phyloP scores from a whole-genome alignment of 2,888 invertebrate species.

The Hybos culiciformis region DNA sequence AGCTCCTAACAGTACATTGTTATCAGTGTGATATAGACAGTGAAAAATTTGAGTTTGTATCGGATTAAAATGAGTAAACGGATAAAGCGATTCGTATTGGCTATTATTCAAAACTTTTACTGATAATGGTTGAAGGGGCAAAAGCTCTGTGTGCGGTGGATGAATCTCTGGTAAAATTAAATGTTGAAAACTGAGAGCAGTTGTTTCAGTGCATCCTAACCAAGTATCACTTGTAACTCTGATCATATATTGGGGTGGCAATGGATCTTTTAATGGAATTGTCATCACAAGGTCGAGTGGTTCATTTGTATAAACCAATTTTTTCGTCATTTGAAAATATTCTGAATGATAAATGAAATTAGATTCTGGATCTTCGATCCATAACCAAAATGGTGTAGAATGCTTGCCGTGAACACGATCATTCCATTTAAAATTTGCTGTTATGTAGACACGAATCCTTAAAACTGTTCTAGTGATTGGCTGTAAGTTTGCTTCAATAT shows the following conservation, averaged over 20 bases:
- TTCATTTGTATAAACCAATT: slow-evolving; percentile 54
- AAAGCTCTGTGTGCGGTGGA: slow-evolving; percentile 83
- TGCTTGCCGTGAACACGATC: slow-evolving; percentile 78
- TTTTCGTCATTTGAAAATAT: slow-evolving; percentile 47
- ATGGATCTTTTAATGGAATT: slow-evolving; percentile 81
- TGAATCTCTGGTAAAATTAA: slow-evolving; percentile 82
- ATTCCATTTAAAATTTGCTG: slow-evolving; percentile 72
- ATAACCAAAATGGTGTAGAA: slow-evolving; percentile 88
- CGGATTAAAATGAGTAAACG: slow-evolving; percentile 92
- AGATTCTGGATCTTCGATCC: slow-evolving; percentile 92
- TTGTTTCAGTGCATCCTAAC: slow-evolving; percentile 44
- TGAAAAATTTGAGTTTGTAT: slow-evolving; percentile 98
- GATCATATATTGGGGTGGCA: slow-evolving; percentile 86
- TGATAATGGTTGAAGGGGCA: slow-evolving; percentile 83
- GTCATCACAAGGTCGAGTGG: slow-evolving; percentile 83
- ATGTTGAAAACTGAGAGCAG: slow-evolving; percentile 64
- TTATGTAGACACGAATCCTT: slow-evolving; percentile 65
- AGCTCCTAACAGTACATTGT: slow-evolving; percentile 86
- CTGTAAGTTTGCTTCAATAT: slow-evolving; percentile 72
- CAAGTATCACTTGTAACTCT: slow-evolving; percentile 71
- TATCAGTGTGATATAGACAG: slow-evolving; percentile 86
- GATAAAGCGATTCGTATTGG: slow-evolving; percentile 67
- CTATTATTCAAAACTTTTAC: slow-evolving; percentile 66
- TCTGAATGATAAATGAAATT: slow-evolving; percentile 95
- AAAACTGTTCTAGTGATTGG: slow-evolving; percentile 92